Conservation (phyloP, 2,113 vertebrate genomes). For the Oryzias javanicus region DNA sequence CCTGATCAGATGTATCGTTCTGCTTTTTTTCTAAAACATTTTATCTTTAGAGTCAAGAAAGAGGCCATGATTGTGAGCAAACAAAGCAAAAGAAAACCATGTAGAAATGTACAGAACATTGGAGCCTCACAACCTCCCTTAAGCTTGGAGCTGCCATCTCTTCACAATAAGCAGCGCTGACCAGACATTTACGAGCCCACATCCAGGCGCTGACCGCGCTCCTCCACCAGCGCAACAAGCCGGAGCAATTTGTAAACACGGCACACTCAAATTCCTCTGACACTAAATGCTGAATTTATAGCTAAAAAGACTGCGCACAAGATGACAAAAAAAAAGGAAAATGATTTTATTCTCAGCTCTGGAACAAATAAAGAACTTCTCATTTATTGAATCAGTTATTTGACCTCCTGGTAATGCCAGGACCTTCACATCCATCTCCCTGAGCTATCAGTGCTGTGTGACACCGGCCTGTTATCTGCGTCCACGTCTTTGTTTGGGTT, state of each 20-base stretch:
- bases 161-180: no score
- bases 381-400: conserved; percentile 29
- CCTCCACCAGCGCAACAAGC: conserved; percentile 24
- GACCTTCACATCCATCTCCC: conserved; percentile 27
- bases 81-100: conserved; percentile 9
- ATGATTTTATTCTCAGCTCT: neutral
- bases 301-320: neutral
- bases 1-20: no score
- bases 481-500: conserved; percentile 39
- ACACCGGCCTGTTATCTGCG: conserved; percentile 35
- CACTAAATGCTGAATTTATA: neutral
- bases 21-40: neutral
- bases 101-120: neutral
- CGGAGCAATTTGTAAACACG: conserved; percentile 40
- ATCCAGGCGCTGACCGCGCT: conserved; percentile 8
- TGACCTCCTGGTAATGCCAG: conserved; percentile 28
- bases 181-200: conserved; percentile 29
- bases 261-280: conserved; percentile 21
- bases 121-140: no score
- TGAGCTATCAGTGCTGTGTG: conserved; percentile 18
- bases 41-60: neutral
- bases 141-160: no score
- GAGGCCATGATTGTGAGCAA: conserved; percentile 31
- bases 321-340: conserved; percentile 1
- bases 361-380: neutral